Evolutionary conservation across 2,797 vertebrate species (phyloP), one percentile per base, ranked within the genome.

Genomic region (Channa striata): DNA sequence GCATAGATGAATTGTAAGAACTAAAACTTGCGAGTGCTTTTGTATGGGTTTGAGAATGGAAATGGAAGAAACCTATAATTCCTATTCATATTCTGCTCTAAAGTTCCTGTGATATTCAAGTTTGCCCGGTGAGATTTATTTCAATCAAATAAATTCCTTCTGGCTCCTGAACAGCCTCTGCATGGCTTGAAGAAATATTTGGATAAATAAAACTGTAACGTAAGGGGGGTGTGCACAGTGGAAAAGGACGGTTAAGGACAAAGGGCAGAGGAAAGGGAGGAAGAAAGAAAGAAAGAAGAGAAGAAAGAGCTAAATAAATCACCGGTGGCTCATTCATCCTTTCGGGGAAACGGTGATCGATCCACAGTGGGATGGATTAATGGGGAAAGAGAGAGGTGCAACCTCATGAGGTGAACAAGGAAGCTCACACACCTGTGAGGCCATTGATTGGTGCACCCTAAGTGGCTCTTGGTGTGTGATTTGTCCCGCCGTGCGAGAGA

Each of bases 361-460:
- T 72, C 4, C 37, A 54, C 1, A 14, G 2, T 40, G 36, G 17
- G 44, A 50, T 34, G 33, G 48, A 61, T 58, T 59, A 47, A 80
- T 25, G 59, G 43, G 9, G 42, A 20, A 52, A 59, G 20, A 67
- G 47, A 40, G 4, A 6, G 44, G 9, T 20, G 3, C 19, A 17
- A 42, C 42, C 2, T 19, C 9, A 19, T 13, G n/a, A 61, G 11
- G 11, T 52, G 42, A 50, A 36, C 8, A 1, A n/a, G 30, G 43
- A 70, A 53, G 39, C 40, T 30, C 33, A 51, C 52, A 62, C 36
- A 62, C 65, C 70, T 70, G 50, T 64, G 10, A 43, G n/a, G 68
- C 20, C 53, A 54, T 52, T 66, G 79, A 79, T 72, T 58, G 42
- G 53, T 33, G 36, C 49, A 0, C 40, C 4, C 2, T 49, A 9